Evolutionary conservation across 2,888 invertebrate genomes (phyloP), one percentile per base, ranked within the genome.

Genomic region (Halocaridina rubra): DNA sequence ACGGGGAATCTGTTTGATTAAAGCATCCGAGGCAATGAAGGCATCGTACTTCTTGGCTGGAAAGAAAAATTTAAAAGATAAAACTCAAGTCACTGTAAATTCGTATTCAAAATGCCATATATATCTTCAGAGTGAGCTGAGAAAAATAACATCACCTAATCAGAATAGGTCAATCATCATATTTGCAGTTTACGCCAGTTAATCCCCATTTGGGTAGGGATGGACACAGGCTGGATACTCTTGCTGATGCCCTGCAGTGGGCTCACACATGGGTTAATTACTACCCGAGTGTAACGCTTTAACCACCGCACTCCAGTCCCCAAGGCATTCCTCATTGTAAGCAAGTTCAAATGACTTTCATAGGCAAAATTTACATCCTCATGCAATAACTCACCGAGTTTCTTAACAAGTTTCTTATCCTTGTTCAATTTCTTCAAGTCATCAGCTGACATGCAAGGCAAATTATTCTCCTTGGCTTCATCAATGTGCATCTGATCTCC

Each of bases 401-500:
- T 99, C 93, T 99, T 99, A n/a, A 99, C 98, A 88, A 98, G 94
- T 91, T 99, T 99, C 93, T 99, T 99, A 93, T 99, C 98, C 93
- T 99, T 99, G 93, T 99, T 99, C 79, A 99, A 92, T 91, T 99
- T 99, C 92, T 99, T 99, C 86, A 99, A 93, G 80, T 97, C 98
- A 91, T 99, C 99, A 80, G 97, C 98, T 91, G 98, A 98, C 99
- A 99, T 99, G 92, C 94, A 97, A 0, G 98, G 97, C 33, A 99
- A 94, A 89, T 93, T 94, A 90, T 96, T 94, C 76, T 95, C 95
- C 90, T 96, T 97, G 69, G 99, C 99, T 92, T 99, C 99, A 90
- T 99, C 99, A 92, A 98, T 98, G 93, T 99, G 99, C 91, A 98
- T 98, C 91, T 99, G 99, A 92, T 99, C 99, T 89, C 99, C 99